These are phyloP conservation scores for Aphyosemion australe DNA, from an alignment of 2,113 vertebrate genomes.

Conservation along the genomic window DNA sequence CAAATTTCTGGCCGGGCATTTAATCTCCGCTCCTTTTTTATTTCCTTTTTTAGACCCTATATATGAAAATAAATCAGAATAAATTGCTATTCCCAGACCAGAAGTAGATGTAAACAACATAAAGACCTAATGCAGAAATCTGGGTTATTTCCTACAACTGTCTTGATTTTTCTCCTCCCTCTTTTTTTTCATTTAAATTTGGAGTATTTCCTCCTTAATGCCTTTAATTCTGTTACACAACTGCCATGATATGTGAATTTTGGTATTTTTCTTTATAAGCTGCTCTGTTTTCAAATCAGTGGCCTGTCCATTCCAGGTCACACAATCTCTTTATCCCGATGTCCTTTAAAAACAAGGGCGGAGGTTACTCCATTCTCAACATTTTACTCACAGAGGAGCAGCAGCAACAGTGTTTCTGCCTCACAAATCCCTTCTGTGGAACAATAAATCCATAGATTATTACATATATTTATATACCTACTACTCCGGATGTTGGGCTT, in stretches of 20 bases:
- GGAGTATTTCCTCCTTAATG: slow-evolving; percentile 6
- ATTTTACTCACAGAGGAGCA: slow-evolving; percentile 2
- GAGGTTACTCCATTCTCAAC: slow-evolving; percentile 26
- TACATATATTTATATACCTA: slow-evolving; percentile 5
- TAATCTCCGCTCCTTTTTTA: not conserved
- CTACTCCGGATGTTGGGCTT: slow-evolving; percentile 18
- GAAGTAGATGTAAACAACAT: not conserved
- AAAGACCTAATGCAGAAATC: not conserved
- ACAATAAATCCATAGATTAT: slow-evolving; percentile 17
- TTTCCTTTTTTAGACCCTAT: slow-evolving; percentile 1
- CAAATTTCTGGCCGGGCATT: slow-evolving; percentile 20
- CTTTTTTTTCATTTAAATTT: not conserved
- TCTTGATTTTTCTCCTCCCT: not conserved
- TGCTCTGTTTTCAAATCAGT: slow-evolving; percentile 14
- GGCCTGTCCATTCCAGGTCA: slow-evolving; percentile 12
- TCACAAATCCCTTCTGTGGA: slow-evolving; percentile 43
- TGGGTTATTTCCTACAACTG: too few relatives aligned
- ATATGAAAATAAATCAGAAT: not conserved
- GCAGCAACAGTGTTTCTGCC: slow-evolving; percentile 9
- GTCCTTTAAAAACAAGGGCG: slow-evolving; percentile 30
- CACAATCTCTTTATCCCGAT: slow-evolving; percentile 49
- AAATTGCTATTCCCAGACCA: not conserved
- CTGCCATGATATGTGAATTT: slow-evolving; percentile 11
- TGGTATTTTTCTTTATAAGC: slow-evolving; percentile 14
- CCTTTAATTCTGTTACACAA: slow-evolving; percentile 31